phyloP scores from a whole-genome alignment of 2,797 vertebrate species.

The Petrocephalus schoutedeni region DNA sequence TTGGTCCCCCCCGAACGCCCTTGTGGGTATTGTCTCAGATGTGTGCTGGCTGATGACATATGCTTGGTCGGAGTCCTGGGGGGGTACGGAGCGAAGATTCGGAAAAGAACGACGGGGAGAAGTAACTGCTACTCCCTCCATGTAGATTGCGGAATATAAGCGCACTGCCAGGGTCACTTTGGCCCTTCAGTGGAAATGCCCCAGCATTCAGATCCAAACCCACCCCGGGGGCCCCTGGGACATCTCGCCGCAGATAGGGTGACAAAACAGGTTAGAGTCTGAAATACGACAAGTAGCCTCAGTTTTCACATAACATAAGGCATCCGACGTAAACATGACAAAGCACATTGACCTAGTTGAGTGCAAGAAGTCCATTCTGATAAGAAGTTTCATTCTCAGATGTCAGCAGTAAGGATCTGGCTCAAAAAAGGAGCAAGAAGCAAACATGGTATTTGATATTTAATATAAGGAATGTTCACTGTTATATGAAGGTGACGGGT shows the following conservation, averaged over 20 bases:
- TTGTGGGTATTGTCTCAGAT: constrained; percentile 65
- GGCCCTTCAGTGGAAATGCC: constrained; percentile 59
- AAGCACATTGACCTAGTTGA: constrained; percentile 46
- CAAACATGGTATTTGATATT: not conserved
- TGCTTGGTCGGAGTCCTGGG: constrained; percentile 53
- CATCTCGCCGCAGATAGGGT: constrained; percentile 36
- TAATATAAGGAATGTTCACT: not conserved
- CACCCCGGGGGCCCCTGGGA: constrained; percentile 14
- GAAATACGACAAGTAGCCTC: constrained; percentile 47
- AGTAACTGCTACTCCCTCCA: constrained; percentile 42
- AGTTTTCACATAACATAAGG: constrained; percentile 46
- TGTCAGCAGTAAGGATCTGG: not conserved
- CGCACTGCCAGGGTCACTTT: constrained; percentile 54
- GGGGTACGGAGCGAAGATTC: constrained; percentile 49
- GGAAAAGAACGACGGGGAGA: constrained; percentile 49
- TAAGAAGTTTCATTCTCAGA: not conserved
- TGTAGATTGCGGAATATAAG: constrained; percentile 47
- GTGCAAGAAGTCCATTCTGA: constrained; percentile 43
- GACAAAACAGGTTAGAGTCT: constrained; percentile 55
- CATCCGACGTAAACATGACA: constrained; percentile 59
- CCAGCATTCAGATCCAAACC: constrained; percentile 42
- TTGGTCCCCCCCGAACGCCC: constrained; percentile 40
- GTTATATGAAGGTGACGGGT: not conserved
- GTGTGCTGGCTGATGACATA: constrained; percentile 63
- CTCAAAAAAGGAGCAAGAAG: not conserved